Base-by-base conservation (phyloP, 2,113 vertebrate genomes). In the Elanus axillaris region DNA sequence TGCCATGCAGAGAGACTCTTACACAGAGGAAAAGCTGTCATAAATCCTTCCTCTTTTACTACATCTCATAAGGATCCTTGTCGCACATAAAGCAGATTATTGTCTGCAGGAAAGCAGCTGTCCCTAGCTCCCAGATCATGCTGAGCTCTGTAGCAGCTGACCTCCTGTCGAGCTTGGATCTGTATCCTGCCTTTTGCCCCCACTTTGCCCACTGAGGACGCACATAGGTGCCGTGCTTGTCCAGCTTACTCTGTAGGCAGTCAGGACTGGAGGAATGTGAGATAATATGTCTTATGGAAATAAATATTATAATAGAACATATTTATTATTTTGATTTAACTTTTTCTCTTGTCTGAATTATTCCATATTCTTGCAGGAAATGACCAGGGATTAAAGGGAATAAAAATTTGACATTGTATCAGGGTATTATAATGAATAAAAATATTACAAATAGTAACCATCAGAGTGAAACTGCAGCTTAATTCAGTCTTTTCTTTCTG, bases 21-120 rank as follows among this genome's bases (percentile, higher is more conserved):
- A 16, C 6, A 36, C 32, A 13, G 71, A 50, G 0, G 1, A 89
- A 84, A 90, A 90, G 18, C 12, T 87, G 52, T 63, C 47, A 94
- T 59, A 93, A 95, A 96, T 94, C 32, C 32, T 94, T 75, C 38
- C 22, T 91, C 52, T 88, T 94, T 90, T 82, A 34, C 52, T 55
- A 14, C 26, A 81, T 71, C 64, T 91, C 18, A 10, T 63, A 87
- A 78, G 31, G 50, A 58, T 53, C 64, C 43, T 64, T 77, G 11
- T 66, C 68, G 93, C 32, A 36, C 69, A 75, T 82, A 85, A 85
- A 88, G 52, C 22, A 88, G 56, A 90, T 67, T 81, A 95, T 34
- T 67, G 29, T 75, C 87, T 85, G 32, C 59, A 64, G 78, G 45
- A 90, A 90, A 63, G 64, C 81, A 89, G 42, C 15, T 62, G 50